Percentiles rank a stretch among this genome's conserved stretches.
These are phyloP conservation scores for Ursus arctos DNA, from an alignment of 2,113 vertebrate species.

Conservation along the genomic window DNA sequence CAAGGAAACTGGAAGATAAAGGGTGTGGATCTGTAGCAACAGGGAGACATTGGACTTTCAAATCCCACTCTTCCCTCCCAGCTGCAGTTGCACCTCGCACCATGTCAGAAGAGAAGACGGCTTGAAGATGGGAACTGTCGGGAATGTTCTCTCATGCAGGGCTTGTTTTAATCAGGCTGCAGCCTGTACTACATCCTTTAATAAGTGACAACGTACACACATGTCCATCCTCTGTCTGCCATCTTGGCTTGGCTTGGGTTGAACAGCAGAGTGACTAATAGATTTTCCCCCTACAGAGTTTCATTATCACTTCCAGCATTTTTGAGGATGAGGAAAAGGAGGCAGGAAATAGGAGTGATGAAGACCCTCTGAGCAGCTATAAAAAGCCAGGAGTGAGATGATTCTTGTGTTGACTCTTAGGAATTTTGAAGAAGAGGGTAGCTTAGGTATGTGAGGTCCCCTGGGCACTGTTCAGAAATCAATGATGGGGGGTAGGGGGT, in stretches of 20 bases:
- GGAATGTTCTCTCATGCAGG: neutral
- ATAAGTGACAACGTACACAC: neutral
- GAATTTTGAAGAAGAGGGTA: neutral
- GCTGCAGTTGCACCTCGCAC: neutral
- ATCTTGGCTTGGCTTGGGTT: neutral
- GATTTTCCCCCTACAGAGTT: neutral
- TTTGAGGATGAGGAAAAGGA: fast-evolving
- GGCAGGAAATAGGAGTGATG: neutral
- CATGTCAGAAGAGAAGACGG: neutral
- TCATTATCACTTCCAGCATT: neutral
- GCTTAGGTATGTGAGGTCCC: neutral
- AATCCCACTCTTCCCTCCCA: neutral
- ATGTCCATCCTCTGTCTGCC: neutral
- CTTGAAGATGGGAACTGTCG: neutral
- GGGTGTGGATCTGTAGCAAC: too few relatives aligned
- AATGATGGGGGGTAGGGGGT: neutral
- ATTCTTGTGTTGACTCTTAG: neutral
- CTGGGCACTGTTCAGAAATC: fast-evolving
- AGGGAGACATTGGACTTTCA: neutral
- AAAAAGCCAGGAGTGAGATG: neutral
- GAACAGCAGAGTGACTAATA: neutral
- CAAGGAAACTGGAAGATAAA: neutral
- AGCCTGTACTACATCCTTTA: neutral
- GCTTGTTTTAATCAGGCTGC: neutral
- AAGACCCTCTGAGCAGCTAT: neutral